Conservation (phyloP, 2,797 vertebrate genomes). For the Scolopax bukidnonensis region DNA sequence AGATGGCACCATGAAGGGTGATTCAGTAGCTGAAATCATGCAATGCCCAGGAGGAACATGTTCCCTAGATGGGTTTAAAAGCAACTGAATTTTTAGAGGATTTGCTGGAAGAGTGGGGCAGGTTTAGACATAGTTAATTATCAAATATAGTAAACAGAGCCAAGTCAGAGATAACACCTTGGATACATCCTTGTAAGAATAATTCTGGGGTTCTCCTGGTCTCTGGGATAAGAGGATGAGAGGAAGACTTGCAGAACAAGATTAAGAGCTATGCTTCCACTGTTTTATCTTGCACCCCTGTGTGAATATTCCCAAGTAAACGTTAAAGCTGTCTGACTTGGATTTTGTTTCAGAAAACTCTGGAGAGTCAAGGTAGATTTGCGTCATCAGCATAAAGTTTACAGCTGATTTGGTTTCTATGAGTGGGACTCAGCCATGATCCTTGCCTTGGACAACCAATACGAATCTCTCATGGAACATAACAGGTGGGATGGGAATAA, state of each 20-base stretch:
- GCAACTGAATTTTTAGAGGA: background rate
- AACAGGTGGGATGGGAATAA: background rate
- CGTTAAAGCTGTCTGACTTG: background rate
- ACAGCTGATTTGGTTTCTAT: background rate
- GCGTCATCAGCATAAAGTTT: background rate
- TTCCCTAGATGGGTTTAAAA: background rate
- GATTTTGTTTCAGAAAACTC: background rate
- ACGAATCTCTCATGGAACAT: background rate
- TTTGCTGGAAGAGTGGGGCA: background rate
- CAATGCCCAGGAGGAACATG: background rate
- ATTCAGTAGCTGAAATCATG: background rate
- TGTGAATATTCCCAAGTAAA: background rate
- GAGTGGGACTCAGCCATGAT: fast-evolving
- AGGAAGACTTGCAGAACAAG: background rate
- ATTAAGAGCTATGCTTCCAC: background rate
- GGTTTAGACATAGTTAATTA: background rate
- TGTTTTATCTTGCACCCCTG: background rate
- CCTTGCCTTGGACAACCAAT: background rate
- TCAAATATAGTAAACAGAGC: background rate
- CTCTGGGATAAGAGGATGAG: background rate
- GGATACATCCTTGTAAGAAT: fast-evolving
- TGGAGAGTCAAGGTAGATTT: background rate
- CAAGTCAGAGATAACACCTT: background rate
- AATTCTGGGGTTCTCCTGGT: background rate
- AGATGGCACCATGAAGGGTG: background rate